These are phyloP conservation scores for Hyposmocoma kahamanoa DNA, from an alignment of 1,140 invertebrate species.

Conservation along the genomic window DNA sequence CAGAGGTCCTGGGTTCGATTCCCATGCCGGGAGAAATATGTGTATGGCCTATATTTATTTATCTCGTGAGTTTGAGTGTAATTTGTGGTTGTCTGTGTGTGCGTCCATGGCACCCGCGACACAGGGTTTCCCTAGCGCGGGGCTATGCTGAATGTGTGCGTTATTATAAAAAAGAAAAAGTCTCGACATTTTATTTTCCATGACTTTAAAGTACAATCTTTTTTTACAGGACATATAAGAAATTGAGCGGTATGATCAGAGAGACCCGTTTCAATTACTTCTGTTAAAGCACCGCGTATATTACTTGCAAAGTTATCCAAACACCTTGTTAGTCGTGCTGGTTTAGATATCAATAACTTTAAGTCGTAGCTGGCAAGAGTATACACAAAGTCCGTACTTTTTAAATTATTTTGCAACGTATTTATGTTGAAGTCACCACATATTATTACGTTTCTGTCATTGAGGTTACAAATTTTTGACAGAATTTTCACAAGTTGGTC, in stretches of 20 bases:
- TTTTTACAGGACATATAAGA: neutral
- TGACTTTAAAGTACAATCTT: neutral
- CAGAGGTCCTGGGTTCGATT: too few relatives aligned
- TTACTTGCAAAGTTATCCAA: conserved; percentile 4
- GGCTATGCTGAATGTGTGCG: too few relatives aligned
- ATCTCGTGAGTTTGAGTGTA: too few relatives aligned
- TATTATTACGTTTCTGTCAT: conserved; percentile 5
- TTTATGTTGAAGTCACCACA: conserved; percentile 8
- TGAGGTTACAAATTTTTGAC: neutral
- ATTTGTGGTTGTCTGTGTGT: too few relatives aligned
- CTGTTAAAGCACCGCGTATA: neutral
- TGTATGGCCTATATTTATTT: too few relatives aligned
- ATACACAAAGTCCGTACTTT: neutral
- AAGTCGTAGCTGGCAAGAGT: neutral
- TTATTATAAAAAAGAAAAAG: too few relatives aligned
- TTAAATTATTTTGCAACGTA: neutral
- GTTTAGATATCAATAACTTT: neutral
- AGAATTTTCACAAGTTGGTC: neutral
- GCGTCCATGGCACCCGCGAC: too few relatives aligned
- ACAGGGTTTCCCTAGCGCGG: too few relatives aligned
- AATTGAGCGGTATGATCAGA: conserved; percentile 6
- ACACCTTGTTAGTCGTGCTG: conserved; percentile 3
- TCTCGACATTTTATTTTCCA: neutral
- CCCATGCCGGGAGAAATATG: too few relatives aligned
- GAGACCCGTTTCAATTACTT: neutral